Percentiles rank a stretch among this genome's conserved stretches.
phyloP scores from a whole-genome alignment of 2,797 vertebrate genomes.

The Toxotes lorentzi region DNA sequence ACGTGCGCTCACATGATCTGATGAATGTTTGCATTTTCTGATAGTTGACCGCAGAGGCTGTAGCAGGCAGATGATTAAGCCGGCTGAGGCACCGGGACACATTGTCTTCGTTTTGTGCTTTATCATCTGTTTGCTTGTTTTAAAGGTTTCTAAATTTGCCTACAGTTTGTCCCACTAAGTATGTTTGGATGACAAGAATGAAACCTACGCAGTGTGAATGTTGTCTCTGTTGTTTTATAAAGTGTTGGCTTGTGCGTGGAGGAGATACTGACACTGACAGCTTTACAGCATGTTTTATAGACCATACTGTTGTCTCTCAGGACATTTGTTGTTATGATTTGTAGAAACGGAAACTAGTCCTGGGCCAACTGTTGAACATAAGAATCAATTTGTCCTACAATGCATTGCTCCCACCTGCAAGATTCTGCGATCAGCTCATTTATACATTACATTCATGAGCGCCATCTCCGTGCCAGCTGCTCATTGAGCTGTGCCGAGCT shows the following conservation, averaged over 20 bases:
- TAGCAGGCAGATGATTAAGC: constrained; percentile 21
- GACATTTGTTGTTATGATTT: constrained; percentile 70
- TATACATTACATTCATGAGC: constrained; percentile 51
- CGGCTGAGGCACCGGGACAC: constrained; percentile 10
- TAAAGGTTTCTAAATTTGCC: constrained; percentile 25
- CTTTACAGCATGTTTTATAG: constrained; percentile 68
- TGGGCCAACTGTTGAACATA: constrained; percentile 61
- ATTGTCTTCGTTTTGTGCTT: constrained; percentile 8
- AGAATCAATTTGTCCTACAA: constrained; percentile 51
- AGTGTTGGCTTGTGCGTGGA: constrained; percentile 51
- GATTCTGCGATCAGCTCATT: constrained; percentile 40
- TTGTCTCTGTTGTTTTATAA: constrained; percentile 61
- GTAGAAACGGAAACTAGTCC: constrained; percentile 51
- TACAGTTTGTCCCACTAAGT: constrained; percentile 63
- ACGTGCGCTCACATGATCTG: constrained; percentile 16
- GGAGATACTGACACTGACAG: constrained; percentile 59
- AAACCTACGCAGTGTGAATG: constrained; percentile 66
- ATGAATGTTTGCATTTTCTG: constrained; percentile 25
- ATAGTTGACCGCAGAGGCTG: constrained; percentile 17
- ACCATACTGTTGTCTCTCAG: constrained; percentile 65
- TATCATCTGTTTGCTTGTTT: constrained; percentile 12
- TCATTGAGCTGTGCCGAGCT: constrained; percentile 27
- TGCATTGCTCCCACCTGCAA: constrained; percentile 56
- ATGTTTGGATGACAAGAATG: constrained; percentile 67
- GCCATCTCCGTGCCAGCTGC: constrained; percentile 38